A percentile compares a stretch with the other conserved stretches of the same genome.
These are phyloP conservation scores for Capreolus pygargus DNA, from an alignment of 2,113 vertebrate species.

Conservation along the genomic window DNA sequence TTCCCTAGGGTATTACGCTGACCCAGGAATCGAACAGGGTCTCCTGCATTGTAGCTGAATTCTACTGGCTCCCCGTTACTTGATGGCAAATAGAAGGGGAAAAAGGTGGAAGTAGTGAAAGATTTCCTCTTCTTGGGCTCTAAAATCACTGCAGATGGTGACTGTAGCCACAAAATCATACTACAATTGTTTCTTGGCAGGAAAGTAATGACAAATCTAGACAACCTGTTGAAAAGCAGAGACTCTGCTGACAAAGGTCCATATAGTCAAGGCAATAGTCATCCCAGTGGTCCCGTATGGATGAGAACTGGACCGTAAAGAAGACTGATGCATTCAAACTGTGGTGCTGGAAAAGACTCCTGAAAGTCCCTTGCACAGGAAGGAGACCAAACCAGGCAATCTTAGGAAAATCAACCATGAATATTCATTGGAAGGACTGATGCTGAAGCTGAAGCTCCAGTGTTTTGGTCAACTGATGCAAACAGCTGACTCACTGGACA, in stretches of 20 bases:
- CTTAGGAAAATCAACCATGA: background rate
- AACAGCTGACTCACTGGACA: background rate
- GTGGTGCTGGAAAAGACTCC: background rate
- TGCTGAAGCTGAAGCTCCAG: background rate
- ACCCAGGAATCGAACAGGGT: background rate
- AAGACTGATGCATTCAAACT: background rate
- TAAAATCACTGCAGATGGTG: background rate
- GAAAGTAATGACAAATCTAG: background rate
- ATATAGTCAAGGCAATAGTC: background rate
- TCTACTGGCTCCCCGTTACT: background rate
- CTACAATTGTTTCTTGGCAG: background rate
- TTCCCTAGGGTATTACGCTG: background rate
- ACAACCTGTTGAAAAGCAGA: background rate
- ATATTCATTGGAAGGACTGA: background rate
- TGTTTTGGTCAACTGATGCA: background rate
- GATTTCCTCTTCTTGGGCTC: background rate
- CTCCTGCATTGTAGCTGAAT: background rate
- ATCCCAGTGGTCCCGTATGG: background rate
- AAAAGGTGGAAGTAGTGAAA: background rate
- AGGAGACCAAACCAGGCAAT: background rate
- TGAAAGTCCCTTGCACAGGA: background rate
- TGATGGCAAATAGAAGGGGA: background rate
- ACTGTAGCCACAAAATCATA: background rate
- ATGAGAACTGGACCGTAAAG: background rate
- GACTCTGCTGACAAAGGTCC: background rate